Percentiles rank a stretch among this genome's conserved stretches.
Evolutionary conservation across 2,888 invertebrate genomes (phyloP).

Genomic region (Brassicogethes aeneus): DNA sequence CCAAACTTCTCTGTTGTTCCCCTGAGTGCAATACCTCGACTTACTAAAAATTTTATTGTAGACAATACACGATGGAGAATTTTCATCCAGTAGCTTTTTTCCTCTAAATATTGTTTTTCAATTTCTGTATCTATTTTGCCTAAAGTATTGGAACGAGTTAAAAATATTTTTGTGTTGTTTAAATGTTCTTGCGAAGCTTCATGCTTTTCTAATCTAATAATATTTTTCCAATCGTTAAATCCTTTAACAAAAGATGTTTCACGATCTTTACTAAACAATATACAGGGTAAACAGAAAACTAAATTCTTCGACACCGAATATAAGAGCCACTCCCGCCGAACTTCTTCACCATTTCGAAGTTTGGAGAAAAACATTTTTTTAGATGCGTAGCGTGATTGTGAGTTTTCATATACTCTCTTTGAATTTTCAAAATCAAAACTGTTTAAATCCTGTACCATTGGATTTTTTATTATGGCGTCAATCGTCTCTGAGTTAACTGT

Average conservation of each 20-base stretch:
- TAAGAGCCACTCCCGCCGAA: slow-evolving; percentile 4
- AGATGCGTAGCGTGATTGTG: too few species aligned
- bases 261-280: too few species aligned
- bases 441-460: too few species aligned
- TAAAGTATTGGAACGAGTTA: slow-evolving; percentile 12
- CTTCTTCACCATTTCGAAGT: slow-evolving; percentile 14
- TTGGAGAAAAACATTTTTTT: too few species aligned
- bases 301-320: slow-evolving; percentile 15
- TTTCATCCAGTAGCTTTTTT: slow-evolving; percentile 15
- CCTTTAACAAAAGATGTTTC: slow-evolving; percentile 1
- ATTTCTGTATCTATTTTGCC: slow-evolving; percentile 4
- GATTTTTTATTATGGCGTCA: too few species aligned
- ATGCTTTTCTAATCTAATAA: slow-evolving; percentile 11
- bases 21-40: slow-evolving; percentile 18
- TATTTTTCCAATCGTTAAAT: slow-evolving; percentile 13
- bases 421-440: too few species aligned
- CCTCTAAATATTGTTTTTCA: not conserved
- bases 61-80: slow-evolving; percentile 21
- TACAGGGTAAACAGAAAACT: slow-evolving; percentile 14
- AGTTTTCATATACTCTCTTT: too few species aligned
- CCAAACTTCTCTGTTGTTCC: slow-evolving; percentile 18
- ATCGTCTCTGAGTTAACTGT: too few species aligned
- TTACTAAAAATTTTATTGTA: slow-evolving; percentile 18
- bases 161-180: slow-evolving; percentile 14
- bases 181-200: slow-evolving; percentile 9